Evolutionary conservation across 1,140 invertebrate species (phyloP), one percentile per base, ranked within the genome.

Genomic region (Magallana ariakensis): DNA sequence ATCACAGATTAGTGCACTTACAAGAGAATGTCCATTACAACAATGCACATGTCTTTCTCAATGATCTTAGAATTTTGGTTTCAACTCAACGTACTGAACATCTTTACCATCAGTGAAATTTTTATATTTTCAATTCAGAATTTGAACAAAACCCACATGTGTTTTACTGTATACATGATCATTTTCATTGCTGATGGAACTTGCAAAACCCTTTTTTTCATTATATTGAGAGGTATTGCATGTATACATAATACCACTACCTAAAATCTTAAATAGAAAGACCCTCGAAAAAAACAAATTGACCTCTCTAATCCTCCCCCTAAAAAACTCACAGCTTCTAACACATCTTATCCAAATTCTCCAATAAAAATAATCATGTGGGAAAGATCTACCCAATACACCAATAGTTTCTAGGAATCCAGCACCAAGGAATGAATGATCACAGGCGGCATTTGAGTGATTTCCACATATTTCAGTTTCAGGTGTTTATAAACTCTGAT

Each of bases 401-500:
- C 66, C 33, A 26, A 13, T 26, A 26, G 9, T 26, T 26, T 7
- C 22, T 33, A 60, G 58, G 58, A 60, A 60, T 60, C n/a, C 58
- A 13, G 58, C 15, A 6, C 58, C 33, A 46, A 46, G 33, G n/a
- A 60, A 19, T 75, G 66, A 75, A 26, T 46, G 33, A 75, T 75
- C 66, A 75, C 66, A 33, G 19, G 33, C 8, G 19, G 66, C 22
- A 13, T 75, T 75, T 75, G 66, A 75, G 22, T 33, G 66, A 75
- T 75, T 75, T 75, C 22, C 66, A 75, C 22, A 26, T 10, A 75
- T 75, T 75, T 13, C 66, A 75, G 66, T 13, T 75, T 75, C 22
- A 26, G 66, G 66, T 75, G 66, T 75, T 75, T 75, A 75, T 26
- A 75, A 26, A 11, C 13, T 13, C 22, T 11, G 66, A 75, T 75